phyloP scores from a whole-genome alignment of 2,888 invertebrate species.

The Parnassius mnemosyne region DNA sequence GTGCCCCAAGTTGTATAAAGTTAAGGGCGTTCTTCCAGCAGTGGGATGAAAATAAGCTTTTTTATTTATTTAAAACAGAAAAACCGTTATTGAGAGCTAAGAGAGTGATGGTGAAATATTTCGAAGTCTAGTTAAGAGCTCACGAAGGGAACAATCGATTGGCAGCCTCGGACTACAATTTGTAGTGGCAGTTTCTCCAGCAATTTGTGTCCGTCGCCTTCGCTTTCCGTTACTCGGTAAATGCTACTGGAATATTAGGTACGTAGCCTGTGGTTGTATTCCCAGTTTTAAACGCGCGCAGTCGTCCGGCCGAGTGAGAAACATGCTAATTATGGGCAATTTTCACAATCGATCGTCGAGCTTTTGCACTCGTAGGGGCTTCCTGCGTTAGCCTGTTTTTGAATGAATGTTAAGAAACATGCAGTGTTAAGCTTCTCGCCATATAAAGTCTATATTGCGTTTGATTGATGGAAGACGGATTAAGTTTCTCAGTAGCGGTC shows the following conservation, averaged over 20 bases:
- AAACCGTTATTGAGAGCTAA: slow-evolving; percentile 10
- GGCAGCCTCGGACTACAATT: slow-evolving; percentile 61
- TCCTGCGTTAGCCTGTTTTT: slow-evolving; percentile 64
- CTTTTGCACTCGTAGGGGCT: slow-evolving; percentile 70
- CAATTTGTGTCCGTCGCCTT: slow-evolving; percentile 76
- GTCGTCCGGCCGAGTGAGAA: slow-evolving; percentile 70
- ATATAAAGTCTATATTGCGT: slow-evolving; percentile 25
- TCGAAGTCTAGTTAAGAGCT: slow-evolving; percentile 14
- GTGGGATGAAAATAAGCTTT: too few relatives aligned
- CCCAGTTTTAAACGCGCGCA: slow-evolving; percentile 72
- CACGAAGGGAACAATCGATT: slow-evolving; percentile 59
- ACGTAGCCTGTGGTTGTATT: slow-evolving; percentile 70
- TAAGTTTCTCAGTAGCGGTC: neutral
- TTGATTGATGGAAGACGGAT: slow-evolving; percentile 22
- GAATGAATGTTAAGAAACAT: slow-evolving; percentile 54
- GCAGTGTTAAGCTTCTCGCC: slow-evolving; percentile 34
- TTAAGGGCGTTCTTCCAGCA: too few relatives aligned
- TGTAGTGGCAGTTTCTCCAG: slow-evolving; percentile 72
- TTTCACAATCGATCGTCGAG: slow-evolving; percentile 78
- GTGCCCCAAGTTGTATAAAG: too few relatives aligned
- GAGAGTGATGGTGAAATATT: slow-evolving; percentile 12
- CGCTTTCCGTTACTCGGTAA: slow-evolving; percentile 74
- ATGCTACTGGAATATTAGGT: slow-evolving; percentile 74
- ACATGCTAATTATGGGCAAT: slow-evolving; percentile 78
- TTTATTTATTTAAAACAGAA: neutral